Conservation (phyloP, 2,797 vertebrate genomes). For the Caiman crocodilus region DNA sequence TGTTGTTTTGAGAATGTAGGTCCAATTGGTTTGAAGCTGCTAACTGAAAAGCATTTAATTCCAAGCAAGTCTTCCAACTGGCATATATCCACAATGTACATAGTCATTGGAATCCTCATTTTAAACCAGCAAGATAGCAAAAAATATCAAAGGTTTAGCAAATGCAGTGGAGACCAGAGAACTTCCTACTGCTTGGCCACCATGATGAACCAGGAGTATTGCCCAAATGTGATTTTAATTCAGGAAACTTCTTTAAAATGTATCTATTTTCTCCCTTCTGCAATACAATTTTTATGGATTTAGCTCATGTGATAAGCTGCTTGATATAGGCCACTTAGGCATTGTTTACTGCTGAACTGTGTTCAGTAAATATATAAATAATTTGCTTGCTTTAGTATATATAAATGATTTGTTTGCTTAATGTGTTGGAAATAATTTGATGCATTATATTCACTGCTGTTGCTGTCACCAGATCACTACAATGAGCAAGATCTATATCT, state of each 20-base stretch:
- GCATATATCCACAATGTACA: neutral
- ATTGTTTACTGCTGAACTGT: constrained; percentile 58
- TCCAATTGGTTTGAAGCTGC: neutral
- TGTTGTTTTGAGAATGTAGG: neutral
- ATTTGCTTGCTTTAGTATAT: constrained; percentile 68
- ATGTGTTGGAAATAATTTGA: constrained; percentile 79
- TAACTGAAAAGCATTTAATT: neutral
- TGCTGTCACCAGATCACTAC: constrained; percentile 58
- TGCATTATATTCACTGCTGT: constrained; percentile 48
- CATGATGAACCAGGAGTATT: neutral
- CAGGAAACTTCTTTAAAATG: constrained; percentile 46
- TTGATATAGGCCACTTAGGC: constrained; percentile 54
- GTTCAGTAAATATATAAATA: constrained; percentile 72
- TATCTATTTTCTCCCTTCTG: constrained; percentile 9
- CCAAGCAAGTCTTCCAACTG: neutral
- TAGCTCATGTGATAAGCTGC: constrained; percentile 37
- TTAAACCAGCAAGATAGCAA: neutral
- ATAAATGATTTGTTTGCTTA: constrained; percentile 80
- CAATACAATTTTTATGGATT: constrained; percentile 61
- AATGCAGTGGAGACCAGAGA: neutral
- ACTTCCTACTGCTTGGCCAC: neutral
- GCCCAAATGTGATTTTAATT: constrained; percentile 14
- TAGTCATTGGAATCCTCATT: neutral
- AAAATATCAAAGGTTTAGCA: neutral
- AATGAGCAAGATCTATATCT: constrained; percentile 68